Percentiles rank a stretch among this genome's conserved stretches.
Conservation (phyloP, 2,113 vertebrate species). For the Aix galericulata region DNA sequence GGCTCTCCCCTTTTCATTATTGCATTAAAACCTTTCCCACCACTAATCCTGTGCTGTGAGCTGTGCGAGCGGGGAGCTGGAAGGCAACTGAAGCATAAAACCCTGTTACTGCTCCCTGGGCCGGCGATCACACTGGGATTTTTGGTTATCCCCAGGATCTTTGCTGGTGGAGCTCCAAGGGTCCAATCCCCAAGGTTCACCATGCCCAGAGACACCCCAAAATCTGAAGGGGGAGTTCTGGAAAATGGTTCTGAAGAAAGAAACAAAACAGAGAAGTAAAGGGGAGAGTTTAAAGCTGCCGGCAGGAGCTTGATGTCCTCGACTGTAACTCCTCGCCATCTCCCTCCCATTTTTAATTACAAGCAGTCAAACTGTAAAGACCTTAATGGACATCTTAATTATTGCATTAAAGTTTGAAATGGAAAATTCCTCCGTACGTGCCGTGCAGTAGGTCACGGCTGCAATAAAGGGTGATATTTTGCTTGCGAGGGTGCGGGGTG, state of each 20-base stretch:
- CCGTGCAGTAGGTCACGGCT: slow-evolving; percentile 26
- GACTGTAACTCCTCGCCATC: not conserved
- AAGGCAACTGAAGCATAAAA: not conserved
- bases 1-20: not conserved
- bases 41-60: not conserved
- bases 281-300: not conserved
- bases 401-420: slow-evolving; percentile 68
- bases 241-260: not conserved
- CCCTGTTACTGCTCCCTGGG: accelerated
- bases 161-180: not conserved
- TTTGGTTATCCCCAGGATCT: not conserved
- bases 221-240: not conserved
- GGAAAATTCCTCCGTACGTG: slow-evolving; percentile 65
- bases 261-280: not conserved
- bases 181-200: not conserved
- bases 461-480: slow-evolving; percentile 51
- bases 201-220: not conserved
- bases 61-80: not conserved
- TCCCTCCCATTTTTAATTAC: slow-evolving; percentile 19
- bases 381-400: slow-evolving; percentile 64
- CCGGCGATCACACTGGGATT: accelerated
- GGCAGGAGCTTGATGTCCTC: not conserved
- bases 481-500: not conserved
- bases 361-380: slow-evolving; percentile 60
- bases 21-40: slow-evolving; percentile 13